Evolutionary conservation across 2,113 vertebrate species (phyloP), one percentile per base, ranked within the genome.

Genomic region (Lanius collurio): DNA sequence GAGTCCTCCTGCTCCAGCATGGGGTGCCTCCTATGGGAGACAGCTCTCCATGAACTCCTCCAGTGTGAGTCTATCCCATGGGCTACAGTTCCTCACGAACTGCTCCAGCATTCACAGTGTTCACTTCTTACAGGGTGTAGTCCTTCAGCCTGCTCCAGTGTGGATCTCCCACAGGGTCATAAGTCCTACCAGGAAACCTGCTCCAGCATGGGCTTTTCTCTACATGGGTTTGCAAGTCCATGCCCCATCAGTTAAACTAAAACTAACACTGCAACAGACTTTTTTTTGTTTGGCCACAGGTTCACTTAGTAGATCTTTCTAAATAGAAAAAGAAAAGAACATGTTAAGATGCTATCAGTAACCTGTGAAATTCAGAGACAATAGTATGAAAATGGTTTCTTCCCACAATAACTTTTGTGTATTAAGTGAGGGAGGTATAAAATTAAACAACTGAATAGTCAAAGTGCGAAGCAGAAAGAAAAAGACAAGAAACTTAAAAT

Each of bases 1-100:
- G 11, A 60, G 11, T 30, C n/a, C 9, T 30, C 41, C n/a, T 39
- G 13, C 39, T 53, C 24, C 46, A 17, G 13, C 0, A 0, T 37
- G 21, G 7, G 31, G 13, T 67, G 1, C 10, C 23, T 67, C 13
- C 20, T 46, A 41, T 2, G 5, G n/a, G 24, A 52, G 33, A 59
- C 4, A 46, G 13, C 12, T 46, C 13, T 39, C 33, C 46, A 21
- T 39, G 1, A 44, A 11, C 15, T 30, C 59, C 23, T 81, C 33
- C 60, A n/a, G 13, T 9, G 7, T n/a, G 27, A 44, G 27, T 50
- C 10, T 33, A 33, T 59, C 18, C 15, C 60, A 30, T 14, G 23
- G 13, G 10, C 23, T 52, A 14, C 13, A 37, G 20, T 4, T 64
- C 52, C 57, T 30, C 55, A 41, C 19, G 20, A 49, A 62, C 21